Evolutionary conservation across 2,113 vertebrate genomes (phyloP).

Genomic region (Orycteropus afer): DNA sequence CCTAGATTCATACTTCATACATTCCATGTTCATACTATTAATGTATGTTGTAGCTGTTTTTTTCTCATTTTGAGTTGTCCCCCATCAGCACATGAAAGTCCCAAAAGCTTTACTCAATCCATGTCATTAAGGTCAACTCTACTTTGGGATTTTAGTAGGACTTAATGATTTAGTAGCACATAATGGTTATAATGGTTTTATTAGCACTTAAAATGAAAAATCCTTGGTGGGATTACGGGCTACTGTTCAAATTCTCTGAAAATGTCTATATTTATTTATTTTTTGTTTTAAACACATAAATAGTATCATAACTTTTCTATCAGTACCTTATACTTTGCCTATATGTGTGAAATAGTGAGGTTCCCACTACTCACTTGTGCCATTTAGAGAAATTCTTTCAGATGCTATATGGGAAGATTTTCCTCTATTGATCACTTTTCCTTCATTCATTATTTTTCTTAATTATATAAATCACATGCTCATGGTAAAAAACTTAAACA

Average conservation of each 20-base stretch:
- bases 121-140: too few relatives aligned
- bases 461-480: background rate
- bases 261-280: slow-evolving; percentile 15
- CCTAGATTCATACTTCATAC: too few relatives aligned
- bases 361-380: background rate
- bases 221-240: background rate
- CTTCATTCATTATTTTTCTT: background rate
- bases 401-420: background rate
- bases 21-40: too few relatives aligned
- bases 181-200: too few relatives aligned
- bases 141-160: too few relatives aligned
- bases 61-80: too few relatives aligned
- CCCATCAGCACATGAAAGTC: too few relatives aligned
- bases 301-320: background rate
- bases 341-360: background rate
- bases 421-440: background rate
- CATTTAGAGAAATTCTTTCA: background rate
- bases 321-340: background rate
- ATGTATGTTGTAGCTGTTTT: too few relatives aligned
- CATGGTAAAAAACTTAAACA: background rate
- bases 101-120: too few relatives aligned
- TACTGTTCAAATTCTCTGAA: background rate
- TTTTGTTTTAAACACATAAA: background rate
- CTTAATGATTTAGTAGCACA: too few relatives aligned
- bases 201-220: background rate